Conservation (phyloP, 2,113 vertebrate species). For the Gulo gulo region DNA sequence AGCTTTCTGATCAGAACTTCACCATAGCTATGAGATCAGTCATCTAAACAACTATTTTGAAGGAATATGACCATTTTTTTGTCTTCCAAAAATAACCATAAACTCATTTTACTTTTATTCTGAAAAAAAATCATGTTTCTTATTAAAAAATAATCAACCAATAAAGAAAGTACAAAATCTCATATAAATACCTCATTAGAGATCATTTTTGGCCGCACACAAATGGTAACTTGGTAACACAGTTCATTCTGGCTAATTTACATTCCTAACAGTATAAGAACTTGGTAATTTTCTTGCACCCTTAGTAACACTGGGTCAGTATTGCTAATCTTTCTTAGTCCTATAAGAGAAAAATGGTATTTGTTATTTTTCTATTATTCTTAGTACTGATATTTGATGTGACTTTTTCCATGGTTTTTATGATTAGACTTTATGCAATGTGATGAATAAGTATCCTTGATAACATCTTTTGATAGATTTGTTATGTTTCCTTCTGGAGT, state of each 20-base stretch:
- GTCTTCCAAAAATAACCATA: not conserved
- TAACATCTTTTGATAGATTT: not conserved
- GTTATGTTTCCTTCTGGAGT: not conserved
- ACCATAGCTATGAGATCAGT: not conserved
- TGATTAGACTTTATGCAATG: not conserved
- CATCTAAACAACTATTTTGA: not conserved
- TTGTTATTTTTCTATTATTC: not conserved
- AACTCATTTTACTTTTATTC: slow-evolving; percentile 2
- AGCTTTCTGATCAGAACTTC: not conserved
- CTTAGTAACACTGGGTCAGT: not conserved
- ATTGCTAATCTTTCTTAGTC: not conserved
- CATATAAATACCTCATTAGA: not conserved
- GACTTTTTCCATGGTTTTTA: not conserved
- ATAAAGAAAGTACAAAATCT: not conserved
- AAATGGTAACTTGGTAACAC: not conserved
- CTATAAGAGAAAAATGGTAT: not conserved
- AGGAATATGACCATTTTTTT: not conserved
- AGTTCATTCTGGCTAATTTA: not conserved
- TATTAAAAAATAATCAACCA: not conserved
- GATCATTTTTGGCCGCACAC: not conserved
- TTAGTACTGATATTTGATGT: not conserved
- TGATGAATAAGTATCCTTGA: not conserved
- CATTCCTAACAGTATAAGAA: not conserved
- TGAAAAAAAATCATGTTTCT: not conserved
- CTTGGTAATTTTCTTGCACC: not conserved